Evolutionary conservation across 2,888 invertebrate genomes (phyloP).

Genomic region (Drosophila macrothrix): DNA sequence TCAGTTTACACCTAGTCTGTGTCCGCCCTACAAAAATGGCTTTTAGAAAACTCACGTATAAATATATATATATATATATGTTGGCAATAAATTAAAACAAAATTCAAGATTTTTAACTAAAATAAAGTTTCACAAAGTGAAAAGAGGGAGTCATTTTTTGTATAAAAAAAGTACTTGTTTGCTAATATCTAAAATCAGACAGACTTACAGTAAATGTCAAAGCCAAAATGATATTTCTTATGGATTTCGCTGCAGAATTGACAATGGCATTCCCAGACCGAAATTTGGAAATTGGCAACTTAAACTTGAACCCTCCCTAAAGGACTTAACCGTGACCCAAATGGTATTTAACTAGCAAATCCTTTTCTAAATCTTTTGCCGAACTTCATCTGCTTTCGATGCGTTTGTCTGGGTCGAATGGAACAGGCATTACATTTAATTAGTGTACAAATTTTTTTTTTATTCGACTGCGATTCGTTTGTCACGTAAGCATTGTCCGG

Average conservation of each 20-base stretch:
- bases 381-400: slow-evolving; percentile 3
- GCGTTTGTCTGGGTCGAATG: background rate
- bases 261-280: background rate
- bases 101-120: background rate
- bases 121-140: background rate
- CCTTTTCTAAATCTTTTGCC: slow-evolving; percentile 8
- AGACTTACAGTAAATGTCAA: background rate
- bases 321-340: slow-evolving; percentile 3
- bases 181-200: background rate
- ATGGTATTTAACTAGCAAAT: background rate
- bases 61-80: background rate
- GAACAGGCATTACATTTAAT: slow-evolving; percentile 62
- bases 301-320: background rate
- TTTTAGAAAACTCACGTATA: background rate
- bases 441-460: slow-evolving; percentile 49
- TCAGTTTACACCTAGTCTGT: slow-evolving; percentile 22
- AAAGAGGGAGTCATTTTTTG: background rate
- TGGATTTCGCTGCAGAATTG: background rate
- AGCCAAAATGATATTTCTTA: background rate
- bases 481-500: slow-evolving; percentile 70
- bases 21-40: background rate
- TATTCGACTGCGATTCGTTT: slow-evolving; percentile 30
- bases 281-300: slow-evolving; percentile 4
- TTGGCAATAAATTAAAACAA: slow-evolving; percentile 1
- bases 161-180: background rate